Conservation (phyloP, 2,797 vertebrate genomes). For the Etheostoma nigrum region DNA sequence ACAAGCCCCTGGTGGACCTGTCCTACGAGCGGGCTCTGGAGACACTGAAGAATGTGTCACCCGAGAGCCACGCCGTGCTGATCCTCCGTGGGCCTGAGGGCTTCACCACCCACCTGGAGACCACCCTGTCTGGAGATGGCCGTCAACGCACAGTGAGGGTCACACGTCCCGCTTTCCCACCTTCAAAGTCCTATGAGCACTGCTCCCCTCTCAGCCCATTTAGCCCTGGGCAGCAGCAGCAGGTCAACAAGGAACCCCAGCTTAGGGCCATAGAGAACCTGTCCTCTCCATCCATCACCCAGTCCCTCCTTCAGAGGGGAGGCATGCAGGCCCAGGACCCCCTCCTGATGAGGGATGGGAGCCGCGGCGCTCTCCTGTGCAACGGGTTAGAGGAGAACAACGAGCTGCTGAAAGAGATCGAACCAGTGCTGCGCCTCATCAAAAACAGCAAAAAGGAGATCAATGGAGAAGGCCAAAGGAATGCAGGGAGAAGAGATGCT, state of each 20-base stretch:
- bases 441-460: slow-evolving; percentile 86
- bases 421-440: slow-evolving; percentile 93
- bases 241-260: slow-evolving; percentile 86
- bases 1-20: slow-evolving; percentile 94
- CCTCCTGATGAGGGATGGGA: slow-evolving; percentile 76
- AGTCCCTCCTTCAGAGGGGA: slow-evolving; percentile 76
- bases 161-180: slow-evolving; percentile 86
- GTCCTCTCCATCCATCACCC: slow-evolving; percentile 78
- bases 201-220: slow-evolving; percentile 78
- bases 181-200: slow-evolving; percentile 85
- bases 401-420: slow-evolving; percentile 94
- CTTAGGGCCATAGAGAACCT: slow-evolving; percentile 82
- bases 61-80: slow-evolving; percentile 94
- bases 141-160: slow-evolving; percentile 93
- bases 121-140: slow-evolving; percentile 93
- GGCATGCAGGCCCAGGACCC: slow-evolving; percentile 78
- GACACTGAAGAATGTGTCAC: slow-evolving; percentile 91
- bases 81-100: slow-evolving; percentile 96
- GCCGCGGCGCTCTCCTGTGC: slow-evolving; percentile 74
- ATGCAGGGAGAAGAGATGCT: slow-evolving; percentile 86
- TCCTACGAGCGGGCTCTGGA: slow-evolving; percentile 94
- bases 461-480: slow-evolving; percentile 84
- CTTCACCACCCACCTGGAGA: slow-evolving; percentile 97
- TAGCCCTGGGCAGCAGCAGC: slow-evolving; percentile 65
- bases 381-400: slow-evolving; percentile 89